A percentile compares a stretch with the other conserved stretches of the same genome.
Evolutionary conservation across 1,140 invertebrate genomes (phyloP).

Genomic region (Diachasma alloeum): DNA sequence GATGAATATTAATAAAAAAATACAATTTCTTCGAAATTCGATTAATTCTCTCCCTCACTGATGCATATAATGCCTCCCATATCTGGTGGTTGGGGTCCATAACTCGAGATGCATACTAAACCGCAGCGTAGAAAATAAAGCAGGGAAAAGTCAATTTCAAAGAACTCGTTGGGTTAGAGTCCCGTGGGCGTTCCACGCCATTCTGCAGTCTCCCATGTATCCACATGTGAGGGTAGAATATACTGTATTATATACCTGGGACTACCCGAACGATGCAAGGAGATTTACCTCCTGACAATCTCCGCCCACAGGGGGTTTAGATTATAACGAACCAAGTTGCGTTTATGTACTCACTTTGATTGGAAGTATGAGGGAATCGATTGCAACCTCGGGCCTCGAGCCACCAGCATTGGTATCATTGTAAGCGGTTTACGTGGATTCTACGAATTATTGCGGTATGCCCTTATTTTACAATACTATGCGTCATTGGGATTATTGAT

Average conservation of each 20-base stretch:
- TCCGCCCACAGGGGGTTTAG: background rate
- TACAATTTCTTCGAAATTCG: background rate
- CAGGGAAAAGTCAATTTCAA: slow-evolving; percentile 7
- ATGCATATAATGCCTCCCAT: background rate
- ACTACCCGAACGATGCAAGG: background rate
- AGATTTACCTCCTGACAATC: background rate
- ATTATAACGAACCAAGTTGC: background rate
- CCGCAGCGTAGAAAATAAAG: slow-evolving; percentile 8
- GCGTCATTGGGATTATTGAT: background rate
- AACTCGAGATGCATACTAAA: slow-evolving; percentile 20
- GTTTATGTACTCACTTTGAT: background rate
- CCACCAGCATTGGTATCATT: background rate
- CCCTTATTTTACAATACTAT: background rate
- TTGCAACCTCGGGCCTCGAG: background rate
- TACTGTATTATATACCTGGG: background rate
- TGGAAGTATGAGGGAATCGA: background rate
- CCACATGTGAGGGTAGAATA: background rate
- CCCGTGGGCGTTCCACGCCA: slow-evolving; percentile 12
- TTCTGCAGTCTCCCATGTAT: background rate
- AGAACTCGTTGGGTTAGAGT: slow-evolving; percentile 17
- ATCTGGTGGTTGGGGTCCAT: background rate
- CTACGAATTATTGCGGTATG: background rate
- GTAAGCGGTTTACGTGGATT: background rate
- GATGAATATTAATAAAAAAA: too few relatives aligned
- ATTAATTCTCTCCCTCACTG: background rate